phyloP scores from a whole-genome alignment of 2,888 invertebrate species.

The Eumacrocentrus americanus region DNA sequence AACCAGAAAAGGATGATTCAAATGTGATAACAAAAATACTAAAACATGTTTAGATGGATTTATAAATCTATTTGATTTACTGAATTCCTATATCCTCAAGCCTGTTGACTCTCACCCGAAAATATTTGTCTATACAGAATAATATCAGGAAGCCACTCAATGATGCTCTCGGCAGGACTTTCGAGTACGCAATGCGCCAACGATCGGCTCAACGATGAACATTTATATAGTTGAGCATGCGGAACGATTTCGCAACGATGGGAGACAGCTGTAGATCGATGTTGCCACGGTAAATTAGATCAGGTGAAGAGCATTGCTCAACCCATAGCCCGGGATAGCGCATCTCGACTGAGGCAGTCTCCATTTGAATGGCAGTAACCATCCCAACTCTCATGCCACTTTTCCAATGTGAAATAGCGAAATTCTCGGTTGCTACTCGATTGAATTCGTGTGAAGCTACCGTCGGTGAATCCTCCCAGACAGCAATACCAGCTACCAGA shows the following conservation, averaged over 20 bases:
- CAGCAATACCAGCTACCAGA: background rate
- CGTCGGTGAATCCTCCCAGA: background rate
- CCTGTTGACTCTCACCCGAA: no score
- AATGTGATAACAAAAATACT: no score
- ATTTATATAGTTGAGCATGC: slow-evolving; percentile 24
- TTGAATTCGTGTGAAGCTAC: background rate
- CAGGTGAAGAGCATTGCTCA: slow-evolving; percentile 55
- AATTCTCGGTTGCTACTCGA: slow-evolving; percentile 13
- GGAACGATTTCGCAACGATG: slow-evolving; percentile 17
- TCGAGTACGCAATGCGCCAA: slow-evolving; percentile 18
- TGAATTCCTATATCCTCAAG: no score
- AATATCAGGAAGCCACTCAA: background rate
- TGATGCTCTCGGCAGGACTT: slow-evolving; percentile 2
- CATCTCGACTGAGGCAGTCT: slow-evolving; percentile 13
- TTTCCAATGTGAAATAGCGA: slow-evolving; percentile 26
- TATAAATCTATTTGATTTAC: no score
- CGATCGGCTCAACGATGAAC: slow-evolving; percentile 21
- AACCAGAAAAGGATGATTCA: no score
- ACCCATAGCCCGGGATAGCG: slow-evolving; percentile 33
- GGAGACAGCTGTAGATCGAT: slow-evolving; percentile 56
- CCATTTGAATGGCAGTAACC: slow-evolving; percentile 13
- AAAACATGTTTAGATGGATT: no score
- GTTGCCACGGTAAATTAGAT: slow-evolving; percentile 58
- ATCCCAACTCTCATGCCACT: slow-evolving; percentile 20
- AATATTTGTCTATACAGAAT: no score